phyloP scores from a whole-genome alignment of 2,797 vertebrate genomes.

The Enteromius afrohamiltoni region DNA sequence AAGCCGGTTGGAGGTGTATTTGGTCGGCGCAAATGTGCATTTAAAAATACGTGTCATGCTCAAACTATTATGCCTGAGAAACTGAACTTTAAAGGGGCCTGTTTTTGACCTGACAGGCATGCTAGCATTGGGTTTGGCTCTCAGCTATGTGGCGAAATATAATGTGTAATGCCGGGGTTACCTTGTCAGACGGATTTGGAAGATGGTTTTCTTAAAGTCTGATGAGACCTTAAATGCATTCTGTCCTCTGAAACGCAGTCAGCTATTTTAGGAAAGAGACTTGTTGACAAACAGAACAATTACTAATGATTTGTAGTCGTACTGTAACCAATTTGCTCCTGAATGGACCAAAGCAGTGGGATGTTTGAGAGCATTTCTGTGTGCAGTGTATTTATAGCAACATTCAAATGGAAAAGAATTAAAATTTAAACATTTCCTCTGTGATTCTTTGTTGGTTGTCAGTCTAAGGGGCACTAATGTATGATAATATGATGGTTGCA shows the following conservation, averaged over 20 bases:
- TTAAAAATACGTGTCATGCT: constrained; percentile 17
- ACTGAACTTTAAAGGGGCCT: constrained; percentile 23
- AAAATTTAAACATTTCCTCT: background rate
- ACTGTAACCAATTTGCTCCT: constrained; percentile 14
- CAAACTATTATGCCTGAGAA: constrained; percentile 5
- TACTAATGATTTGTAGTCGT: background rate
- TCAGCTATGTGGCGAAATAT: constrained; percentile 13
- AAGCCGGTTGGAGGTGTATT: constrained; percentile 63
- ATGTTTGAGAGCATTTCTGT: background rate
- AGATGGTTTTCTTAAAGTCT: constrained; percentile 15
- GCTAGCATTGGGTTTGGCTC: constrained; percentile 39
- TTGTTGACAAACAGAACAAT: constrained; percentile 3
- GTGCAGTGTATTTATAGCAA: constrained; percentile 1
- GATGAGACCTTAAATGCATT: background rate
- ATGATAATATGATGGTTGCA: background rate
- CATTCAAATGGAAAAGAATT: background rate
- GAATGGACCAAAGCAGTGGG: background rate
- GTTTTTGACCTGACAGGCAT: constrained; percentile 33
- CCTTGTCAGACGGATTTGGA: background rate
- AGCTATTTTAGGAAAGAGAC: constrained; percentile 12
- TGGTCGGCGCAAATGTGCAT: constrained; percentile 17
- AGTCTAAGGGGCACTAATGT: background rate
- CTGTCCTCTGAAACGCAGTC: background rate
- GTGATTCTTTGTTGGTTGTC: background rate
- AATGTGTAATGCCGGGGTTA: background rate